phyloP scores from a whole-genome alignment of 2,888 invertebrate species.

The Epinotia nisella region DNA sequence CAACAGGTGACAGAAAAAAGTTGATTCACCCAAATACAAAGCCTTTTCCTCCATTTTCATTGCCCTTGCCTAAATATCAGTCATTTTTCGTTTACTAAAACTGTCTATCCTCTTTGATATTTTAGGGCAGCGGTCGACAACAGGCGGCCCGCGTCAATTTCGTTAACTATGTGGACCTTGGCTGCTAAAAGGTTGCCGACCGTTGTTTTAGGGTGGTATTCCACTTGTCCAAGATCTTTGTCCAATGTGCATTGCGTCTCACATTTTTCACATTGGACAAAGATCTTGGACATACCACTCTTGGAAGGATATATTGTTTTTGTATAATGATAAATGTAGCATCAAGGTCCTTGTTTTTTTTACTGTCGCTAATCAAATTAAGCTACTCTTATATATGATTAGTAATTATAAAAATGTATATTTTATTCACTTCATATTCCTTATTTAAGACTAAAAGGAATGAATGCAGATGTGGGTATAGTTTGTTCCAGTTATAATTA shows the following conservation, averaged over 20 bases:
- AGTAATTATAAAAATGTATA: slow-evolving; percentile 9
- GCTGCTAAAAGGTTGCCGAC: no score
- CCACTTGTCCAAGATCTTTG: no score
- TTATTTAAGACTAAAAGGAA: background rate
- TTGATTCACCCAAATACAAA: no score
- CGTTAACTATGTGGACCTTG: no score
- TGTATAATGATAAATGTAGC: background rate
- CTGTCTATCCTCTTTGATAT: background rate
- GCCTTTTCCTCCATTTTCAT: background rate
- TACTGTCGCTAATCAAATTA: slow-evolving; percentile 1
- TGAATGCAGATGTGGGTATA: background rate
- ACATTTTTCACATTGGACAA: no score
- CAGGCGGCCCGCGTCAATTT: no score
- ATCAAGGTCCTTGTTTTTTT: slow-evolving; percentile 12
- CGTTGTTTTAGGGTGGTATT: no score
- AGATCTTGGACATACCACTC: no score
- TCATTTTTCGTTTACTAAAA: background rate
- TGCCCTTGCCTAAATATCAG: background rate
- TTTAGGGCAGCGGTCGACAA: no score
- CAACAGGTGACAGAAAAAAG: no score
- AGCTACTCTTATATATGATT: slow-evolving; percentile 16
- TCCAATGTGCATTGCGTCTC: no score
- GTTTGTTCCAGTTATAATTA: no score
- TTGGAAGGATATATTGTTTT: background rate
- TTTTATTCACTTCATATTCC: slow-evolving; percentile 9